phyloP scores from a whole-genome alignment of 1,140 invertebrate genomes.

The Geopemphigus sp. region DNA sequence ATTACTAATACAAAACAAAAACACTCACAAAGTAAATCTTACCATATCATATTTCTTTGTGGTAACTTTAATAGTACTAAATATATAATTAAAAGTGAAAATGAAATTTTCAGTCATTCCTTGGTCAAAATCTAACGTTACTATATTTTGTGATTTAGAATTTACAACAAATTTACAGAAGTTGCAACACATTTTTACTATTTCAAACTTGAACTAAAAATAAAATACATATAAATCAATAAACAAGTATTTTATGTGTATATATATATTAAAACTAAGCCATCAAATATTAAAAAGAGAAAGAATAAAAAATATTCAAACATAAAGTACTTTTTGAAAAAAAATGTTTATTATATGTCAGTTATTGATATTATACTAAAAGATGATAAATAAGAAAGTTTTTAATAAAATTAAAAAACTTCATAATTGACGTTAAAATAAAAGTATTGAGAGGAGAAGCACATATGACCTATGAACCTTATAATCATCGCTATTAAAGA shows the following conservation, averaged over 20 bases:
- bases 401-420: too few species aligned
- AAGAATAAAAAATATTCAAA: too few species aligned
- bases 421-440: too few species aligned
- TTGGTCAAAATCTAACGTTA: not conserved
- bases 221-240: not conserved
- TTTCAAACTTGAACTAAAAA: conserved; percentile 36
- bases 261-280: not conserved
- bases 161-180: not conserved
- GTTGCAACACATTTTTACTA: conserved; percentile 19
- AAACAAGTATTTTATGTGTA: too few species aligned
- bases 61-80: conserved; percentile 22
- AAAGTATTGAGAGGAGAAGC: too few species aligned
- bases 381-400: too few species aligned
- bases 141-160: not conserved
- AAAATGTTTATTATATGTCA: too few species aligned
- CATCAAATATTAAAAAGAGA: too few species aligned
- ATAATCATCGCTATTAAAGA: too few species aligned
- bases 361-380: too few species aligned
- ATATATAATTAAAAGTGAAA: conserved; percentile 21
- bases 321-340: too few species aligned
- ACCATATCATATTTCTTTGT: conserved; percentile 26
- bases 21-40: not conserved
- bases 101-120: conserved; percentile 4
- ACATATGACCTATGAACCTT: too few species aligned
- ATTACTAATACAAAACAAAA: not conserved